Conservation (phyloP, 2,888 invertebrate species). For the Aproaerema taeniolella region DNA sequence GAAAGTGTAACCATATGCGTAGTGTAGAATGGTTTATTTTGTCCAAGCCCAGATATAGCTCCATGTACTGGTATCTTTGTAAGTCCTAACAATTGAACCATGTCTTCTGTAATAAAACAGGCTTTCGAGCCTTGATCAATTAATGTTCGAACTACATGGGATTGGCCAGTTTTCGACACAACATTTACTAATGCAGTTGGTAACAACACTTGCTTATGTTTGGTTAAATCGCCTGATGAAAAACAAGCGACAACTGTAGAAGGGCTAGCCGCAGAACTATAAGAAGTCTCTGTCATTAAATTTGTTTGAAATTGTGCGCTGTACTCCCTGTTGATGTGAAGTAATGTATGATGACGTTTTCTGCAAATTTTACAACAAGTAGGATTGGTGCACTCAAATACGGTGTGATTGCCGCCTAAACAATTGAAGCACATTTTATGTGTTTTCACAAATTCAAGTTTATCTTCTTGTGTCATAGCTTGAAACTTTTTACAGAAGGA, state of each 20-base stretch:
- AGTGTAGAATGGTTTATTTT: conserved; percentile 5
- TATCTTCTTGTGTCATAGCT: conserved; percentile 13
- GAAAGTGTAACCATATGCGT: not conserved
- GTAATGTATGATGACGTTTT: conserved; percentile 21
- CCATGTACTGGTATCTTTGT: conserved; percentile 9
- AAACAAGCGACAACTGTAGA: conserved; percentile 5
- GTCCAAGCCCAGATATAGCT: conserved; percentile 17
- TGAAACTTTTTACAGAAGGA: conserved; percentile 21
- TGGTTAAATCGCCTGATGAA: not conserved
- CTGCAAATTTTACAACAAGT: conserved; percentile 18
- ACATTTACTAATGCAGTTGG: conserved; percentile 21
- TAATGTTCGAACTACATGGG: conserved; percentile 17
- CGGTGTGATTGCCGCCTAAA: conserved; percentile 22
- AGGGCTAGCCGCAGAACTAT: no score
- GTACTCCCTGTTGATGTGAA: not conserved
- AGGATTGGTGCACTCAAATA: conserved; percentile 15
- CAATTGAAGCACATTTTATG: conserved; percentile 24
- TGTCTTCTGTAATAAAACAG: conserved; percentile 22
- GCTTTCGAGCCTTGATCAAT: conserved; percentile 26
- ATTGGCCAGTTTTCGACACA: conserved; percentile 13
- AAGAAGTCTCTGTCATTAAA: not conserved
- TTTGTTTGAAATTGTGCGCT: not conserved
- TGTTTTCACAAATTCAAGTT: conserved; percentile 19
- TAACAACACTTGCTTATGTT: conserved; percentile 14
- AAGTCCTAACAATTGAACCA: conserved; percentile 17